Evolutionary conservation across 1,140 invertebrate species (phyloP).

Genomic region (Diploscapter pachys): DNA sequence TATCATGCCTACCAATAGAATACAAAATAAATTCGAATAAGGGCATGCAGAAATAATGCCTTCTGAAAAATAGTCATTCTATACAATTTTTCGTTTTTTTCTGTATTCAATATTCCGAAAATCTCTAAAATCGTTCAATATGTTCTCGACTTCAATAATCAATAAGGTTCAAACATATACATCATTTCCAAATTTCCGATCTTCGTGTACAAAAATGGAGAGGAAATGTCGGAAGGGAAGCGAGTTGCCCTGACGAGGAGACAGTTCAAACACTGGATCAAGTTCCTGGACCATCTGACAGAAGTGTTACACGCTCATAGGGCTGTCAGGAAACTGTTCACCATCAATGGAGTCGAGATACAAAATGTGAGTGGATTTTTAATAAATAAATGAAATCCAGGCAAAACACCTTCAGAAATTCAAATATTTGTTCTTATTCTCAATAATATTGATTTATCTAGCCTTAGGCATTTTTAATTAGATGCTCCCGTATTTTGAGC

Average conservation of each 20-base stretch:
- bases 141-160: no score
- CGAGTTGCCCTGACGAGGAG: constrained; percentile 12
- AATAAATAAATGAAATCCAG: not conserved
- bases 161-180: no score
- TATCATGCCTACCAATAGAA: no score
- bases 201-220: constrained; percentile 1
- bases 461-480: no score
- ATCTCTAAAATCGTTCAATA: no score
- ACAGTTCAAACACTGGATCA: constrained; percentile 32
- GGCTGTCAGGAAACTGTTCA: constrained; percentile 16
- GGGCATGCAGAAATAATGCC: no score
- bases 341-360: constrained; percentile 12
- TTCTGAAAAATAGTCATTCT: no score
- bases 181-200: no score
- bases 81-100: no score
- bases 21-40: no score
- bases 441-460: not conserved
- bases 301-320: not conserved
- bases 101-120: no score
- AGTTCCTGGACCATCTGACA: constrained; percentile 19
- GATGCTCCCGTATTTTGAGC: no score
- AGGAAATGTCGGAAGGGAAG: constrained; percentile 9
- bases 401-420: not conserved
- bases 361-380: constrained; percentile 4
- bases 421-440: not conserved